A percentile compares a stretch with the other conserved stretches of the same genome.
Conservation (phyloP, 2,888 invertebrate species). For the Margaritifera margaritifera region DNA sequence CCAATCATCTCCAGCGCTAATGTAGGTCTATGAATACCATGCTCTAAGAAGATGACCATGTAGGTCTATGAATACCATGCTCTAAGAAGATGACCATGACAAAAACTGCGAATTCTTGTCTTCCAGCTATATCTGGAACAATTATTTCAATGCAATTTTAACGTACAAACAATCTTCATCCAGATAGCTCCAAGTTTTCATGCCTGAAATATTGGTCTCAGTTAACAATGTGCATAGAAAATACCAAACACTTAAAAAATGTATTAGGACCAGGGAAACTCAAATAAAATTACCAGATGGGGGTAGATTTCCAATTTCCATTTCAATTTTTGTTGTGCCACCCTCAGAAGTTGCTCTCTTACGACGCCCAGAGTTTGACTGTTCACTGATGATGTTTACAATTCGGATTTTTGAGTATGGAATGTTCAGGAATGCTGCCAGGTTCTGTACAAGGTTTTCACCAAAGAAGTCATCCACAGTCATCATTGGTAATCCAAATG, state of each 20-base stretch:
- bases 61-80: background rate
- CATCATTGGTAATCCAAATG: conserved; percentile 49
- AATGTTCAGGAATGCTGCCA: conserved; percentile 61
- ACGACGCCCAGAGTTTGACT: conserved; percentile 19
- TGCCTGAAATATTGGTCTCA: no score
- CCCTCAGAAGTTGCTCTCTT: conserved; percentile 27
- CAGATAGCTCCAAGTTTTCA: no score
- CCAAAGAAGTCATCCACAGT: conserved; percentile 67
- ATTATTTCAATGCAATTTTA: no score
- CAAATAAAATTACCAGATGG: conserved; percentile 21
- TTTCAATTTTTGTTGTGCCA: conserved; percentile 28
- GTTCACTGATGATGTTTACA: conserved; percentile 53
- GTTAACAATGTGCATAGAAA: no score
- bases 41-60: no score
- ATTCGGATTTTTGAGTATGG: conserved; percentile 56
- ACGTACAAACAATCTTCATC: no score
- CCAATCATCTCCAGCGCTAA: no score
- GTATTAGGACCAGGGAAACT: no score
- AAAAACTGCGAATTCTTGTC: background rate
- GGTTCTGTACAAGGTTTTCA: conserved; percentile 55
- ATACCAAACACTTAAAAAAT: no score
- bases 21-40: no score
- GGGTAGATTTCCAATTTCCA: conserved; percentile 55
- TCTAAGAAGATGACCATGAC: background rate
- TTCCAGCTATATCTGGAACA: no score